Conservation (phyloP, 2,113 vertebrate genomes). For the Leucoraja erinaceus region DNA sequence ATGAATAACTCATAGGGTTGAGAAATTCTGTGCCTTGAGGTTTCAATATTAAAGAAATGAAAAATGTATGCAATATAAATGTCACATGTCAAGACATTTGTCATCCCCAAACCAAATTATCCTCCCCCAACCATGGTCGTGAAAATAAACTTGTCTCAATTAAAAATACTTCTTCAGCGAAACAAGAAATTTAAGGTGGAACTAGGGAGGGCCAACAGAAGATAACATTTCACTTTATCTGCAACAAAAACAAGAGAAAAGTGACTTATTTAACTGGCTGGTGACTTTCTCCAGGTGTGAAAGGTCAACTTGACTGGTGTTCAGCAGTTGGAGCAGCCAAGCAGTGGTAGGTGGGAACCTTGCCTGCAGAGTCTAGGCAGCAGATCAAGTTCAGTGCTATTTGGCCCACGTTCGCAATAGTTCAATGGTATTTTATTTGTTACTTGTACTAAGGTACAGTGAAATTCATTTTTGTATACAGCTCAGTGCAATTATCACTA, state of each 20-base stretch:
- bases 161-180: conserved; percentile 16
- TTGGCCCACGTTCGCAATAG: not conserved
- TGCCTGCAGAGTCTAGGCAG: too few species aligned
- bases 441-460: too few species aligned
- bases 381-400: too few species aligned
- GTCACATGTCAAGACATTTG: conserved; percentile 16
- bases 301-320: too few species aligned
- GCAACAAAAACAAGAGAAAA: not conserved
- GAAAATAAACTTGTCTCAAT: conserved; percentile 19
- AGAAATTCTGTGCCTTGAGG: not conserved
- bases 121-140: not conserved
- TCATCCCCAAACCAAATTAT: conserved; percentile 26
- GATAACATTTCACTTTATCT: not conserved
- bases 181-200: not conserved
- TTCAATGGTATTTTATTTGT: not conserved
- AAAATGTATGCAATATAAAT: conserved; percentile 36
- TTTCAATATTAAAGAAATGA: conserved; percentile 30
- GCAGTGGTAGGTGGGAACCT: too few species aligned
- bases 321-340: too few species aligned
- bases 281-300: too few species aligned
- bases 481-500: too few species aligned
- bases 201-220: not conserved
- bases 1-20: conserved; percentile 29
- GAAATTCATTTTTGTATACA: too few species aligned
- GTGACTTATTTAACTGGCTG: not conserved